phyloP scores from a whole-genome alignment of 2,113 vertebrate species.

The Marmota monax region DNA sequence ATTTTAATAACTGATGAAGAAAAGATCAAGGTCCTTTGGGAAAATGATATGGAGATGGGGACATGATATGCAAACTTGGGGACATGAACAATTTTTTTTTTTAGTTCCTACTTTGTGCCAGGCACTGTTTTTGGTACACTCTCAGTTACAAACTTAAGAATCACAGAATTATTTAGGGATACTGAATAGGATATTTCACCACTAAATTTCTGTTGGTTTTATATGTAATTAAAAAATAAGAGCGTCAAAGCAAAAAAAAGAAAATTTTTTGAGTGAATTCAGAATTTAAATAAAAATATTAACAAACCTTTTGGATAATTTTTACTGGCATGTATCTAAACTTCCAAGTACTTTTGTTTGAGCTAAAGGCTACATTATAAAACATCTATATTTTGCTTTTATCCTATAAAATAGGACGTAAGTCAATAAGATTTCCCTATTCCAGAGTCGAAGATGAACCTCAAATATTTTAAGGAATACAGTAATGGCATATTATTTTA shows the following conservation, averaged over 20 bases:
- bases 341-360: not conserved
- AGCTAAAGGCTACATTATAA: not conserved
- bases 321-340: slow-evolving; percentile 29
- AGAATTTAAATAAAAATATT: slow-evolving; percentile 53
- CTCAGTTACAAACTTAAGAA: not conserved
- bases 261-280: slow-evolving; percentile 3
- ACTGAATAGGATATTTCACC: not conserved
- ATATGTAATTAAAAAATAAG: slow-evolving; percentile 45
- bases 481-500: not conserved
- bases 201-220: not conserved
- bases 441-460: not conserved
- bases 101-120: not conserved
- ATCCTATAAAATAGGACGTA: not conserved
- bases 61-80: not conserved
- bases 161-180: not conserved
- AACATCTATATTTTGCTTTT: not conserved
- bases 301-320: slow-evolving; percentile 7
- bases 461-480: not conserved
- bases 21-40: not conserved
- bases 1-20: not conserved
- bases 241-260: not conserved
- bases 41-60: not conserved
- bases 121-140: not conserved
- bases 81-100: not conserved
- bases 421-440: not conserved